Conservation (phyloP, 2,888 invertebrate species). For the Morpho helenor region DNA sequence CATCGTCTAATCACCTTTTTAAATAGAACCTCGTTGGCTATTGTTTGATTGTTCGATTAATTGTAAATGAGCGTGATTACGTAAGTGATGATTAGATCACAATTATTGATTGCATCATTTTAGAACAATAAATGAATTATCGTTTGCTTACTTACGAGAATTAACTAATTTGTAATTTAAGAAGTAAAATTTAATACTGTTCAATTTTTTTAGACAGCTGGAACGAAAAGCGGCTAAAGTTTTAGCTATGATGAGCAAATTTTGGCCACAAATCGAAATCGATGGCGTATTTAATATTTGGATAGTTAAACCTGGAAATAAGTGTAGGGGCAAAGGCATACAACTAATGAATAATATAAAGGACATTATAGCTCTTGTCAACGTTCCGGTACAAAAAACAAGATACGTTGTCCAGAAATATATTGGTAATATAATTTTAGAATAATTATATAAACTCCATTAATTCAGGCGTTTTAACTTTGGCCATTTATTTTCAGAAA, state of each 20-base stretch:
- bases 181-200: no score
- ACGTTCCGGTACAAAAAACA: constrained; percentile 83
- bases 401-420: constrained; percentile 97
- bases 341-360: constrained; percentile 91
- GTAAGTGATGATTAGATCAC: constrained; percentile 13
- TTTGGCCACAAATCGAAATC: constrained; percentile 90
- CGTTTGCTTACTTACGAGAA: not conserved
- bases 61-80: constrained; percentile 7
- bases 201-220: constrained; percentile 52
- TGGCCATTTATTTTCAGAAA: constrained; percentile 80
- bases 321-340: constrained; percentile 95
- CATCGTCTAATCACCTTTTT: constrained; percentile 1
- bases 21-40: not conserved
- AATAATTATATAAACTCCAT: not conserved
- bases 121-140: constrained; percentile 7
- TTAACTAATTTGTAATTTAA: no score
- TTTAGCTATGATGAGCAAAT: constrained; percentile 82
- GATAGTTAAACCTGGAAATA: constrained; percentile 97
- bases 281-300: constrained; percentile 94
- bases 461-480: not conserved
- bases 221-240: constrained; percentile 79
- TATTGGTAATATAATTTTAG: constrained; percentile 83
- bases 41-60: not conserved
- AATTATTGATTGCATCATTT: constrained; percentile 8
- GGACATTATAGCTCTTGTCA: constrained; percentile 88